phyloP scores from a whole-genome alignment of 2,113 vertebrate genomes.

The Phasianus colchicus region DNA sequence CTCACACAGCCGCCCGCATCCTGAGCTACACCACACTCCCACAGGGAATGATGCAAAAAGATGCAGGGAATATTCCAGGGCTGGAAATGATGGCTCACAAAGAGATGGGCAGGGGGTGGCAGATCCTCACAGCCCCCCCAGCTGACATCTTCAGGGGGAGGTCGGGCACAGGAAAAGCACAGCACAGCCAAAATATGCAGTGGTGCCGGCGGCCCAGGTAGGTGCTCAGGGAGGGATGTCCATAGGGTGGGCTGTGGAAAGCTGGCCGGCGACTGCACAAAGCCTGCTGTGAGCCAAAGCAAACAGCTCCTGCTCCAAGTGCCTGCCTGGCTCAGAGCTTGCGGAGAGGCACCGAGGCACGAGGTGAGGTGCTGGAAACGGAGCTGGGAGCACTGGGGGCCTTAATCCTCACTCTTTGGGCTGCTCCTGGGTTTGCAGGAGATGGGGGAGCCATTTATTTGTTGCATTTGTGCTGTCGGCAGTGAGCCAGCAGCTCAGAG shows the following conservation, averaged over 20 bases:
- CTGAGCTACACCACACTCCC: not conserved
- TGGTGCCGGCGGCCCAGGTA: not conserved
- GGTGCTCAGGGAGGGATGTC: not conserved
- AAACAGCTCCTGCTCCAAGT: not conserved
- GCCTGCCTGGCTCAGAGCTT: not conserved
- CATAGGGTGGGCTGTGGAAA: not conserved
- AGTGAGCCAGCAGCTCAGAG: not conserved
- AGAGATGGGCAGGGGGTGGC: not conserved
- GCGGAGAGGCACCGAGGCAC: accelerated
- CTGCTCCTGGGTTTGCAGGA: not conserved
- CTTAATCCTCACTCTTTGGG: not conserved
- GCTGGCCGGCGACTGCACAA: not conserved
- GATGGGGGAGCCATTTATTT: not conserved
- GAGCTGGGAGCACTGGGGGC: not conserved
- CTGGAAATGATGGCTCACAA: accelerated
- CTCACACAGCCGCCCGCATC: not conserved
- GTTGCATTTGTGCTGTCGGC: not conserved
- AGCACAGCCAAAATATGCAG: not conserved
- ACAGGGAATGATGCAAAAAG: accelerated
- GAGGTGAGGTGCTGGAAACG: not conserved
- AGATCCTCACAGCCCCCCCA: not conserved
- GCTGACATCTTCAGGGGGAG: not conserved
- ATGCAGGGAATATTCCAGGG: accelerated
- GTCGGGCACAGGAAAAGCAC: not conserved
- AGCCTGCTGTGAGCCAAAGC: not conserved